These are phyloP conservation scores for Mylabris phalerata DNA, from an alignment of 1,140 invertebrate species.

Conservation along the genomic window DNA sequence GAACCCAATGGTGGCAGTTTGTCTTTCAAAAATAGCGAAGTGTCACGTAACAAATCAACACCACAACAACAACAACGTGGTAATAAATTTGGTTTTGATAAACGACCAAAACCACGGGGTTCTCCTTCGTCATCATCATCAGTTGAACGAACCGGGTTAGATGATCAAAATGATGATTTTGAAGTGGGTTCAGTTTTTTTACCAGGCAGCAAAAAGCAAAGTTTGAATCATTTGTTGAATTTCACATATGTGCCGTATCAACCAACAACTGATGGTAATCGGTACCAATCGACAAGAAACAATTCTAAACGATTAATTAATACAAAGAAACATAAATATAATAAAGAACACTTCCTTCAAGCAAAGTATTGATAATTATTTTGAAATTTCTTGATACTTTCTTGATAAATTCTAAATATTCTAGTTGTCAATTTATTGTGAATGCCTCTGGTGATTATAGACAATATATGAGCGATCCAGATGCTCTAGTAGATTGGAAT, in stretches of 20 bases:
- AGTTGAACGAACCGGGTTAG: slow-evolving; percentile 56
- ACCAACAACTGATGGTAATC: slow-evolving; percentile 8
- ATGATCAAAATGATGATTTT: slow-evolving; percentile 50
- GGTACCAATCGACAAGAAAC: slow-evolving; percentile 14
- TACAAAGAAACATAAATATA: slow-evolving; percentile 63
- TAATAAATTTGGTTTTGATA: slow-evolving; percentile 55
- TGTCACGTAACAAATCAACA: slow-evolving; percentile 48
- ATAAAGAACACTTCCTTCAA: slow-evolving; percentile 89
- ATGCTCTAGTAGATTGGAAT: slow-evolving; percentile 86
- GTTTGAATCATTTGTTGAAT: slow-evolving; percentile 87
- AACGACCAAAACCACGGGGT: slow-evolving; percentile 67
- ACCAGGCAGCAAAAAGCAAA: slow-evolving; percentile 83
- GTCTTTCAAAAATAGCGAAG: slow-evolving; percentile 51
- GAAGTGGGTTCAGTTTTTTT: slow-evolving; percentile 75
- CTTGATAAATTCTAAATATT: slow-evolving; percentile 36
- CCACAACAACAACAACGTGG: slow-evolving; percentile 57
- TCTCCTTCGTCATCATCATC: slow-evolving; percentile 43
- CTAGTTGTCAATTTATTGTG: slow-evolving; percentile 92
- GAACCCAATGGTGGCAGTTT: slow-evolving; percentile 50
- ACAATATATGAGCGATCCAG: slow-evolving; percentile 71
- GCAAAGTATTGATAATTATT: slow-evolving; percentile 63
- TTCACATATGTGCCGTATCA: slow-evolving; percentile 61
- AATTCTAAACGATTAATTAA: slow-evolving; percentile 44
- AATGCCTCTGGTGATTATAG: slow-evolving; percentile 70
- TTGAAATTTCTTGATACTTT: slow-evolving; percentile 6